Base-by-base conservation (phyloP, 2,888 invertebrate genomes). In the Oxycera nigricornis region DNA sequence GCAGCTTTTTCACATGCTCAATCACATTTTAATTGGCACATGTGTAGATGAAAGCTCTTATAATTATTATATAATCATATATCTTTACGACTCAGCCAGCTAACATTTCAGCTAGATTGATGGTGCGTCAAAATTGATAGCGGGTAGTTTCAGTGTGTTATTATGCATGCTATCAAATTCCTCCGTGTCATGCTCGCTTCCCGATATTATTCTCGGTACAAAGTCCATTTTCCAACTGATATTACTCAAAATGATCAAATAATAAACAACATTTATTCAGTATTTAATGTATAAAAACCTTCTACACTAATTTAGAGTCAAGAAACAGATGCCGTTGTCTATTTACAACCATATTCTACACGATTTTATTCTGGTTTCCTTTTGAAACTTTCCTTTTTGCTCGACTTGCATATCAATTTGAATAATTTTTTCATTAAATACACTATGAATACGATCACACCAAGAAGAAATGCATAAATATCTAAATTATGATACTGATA, bases 401-500 rank as follows among this genome's bases (percentile, higher is more conserved):
- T 24, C 1, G 22, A 20, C 3, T 24, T 22, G 11, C 55, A 55
- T 2, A 55, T 22, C 6, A 20, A 24, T 9, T 24, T 24, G 22
- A 24, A 20, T 46, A 46, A 11, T 24, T 55, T 55, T 2, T 22
- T 14, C 17, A n/a, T 17, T 17, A 55, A 55, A 55, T 55, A 55
- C 3, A 55, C 17, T n/a, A 55, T 9, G 6, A 55, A n/a, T 4
- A 55, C 17, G 6, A 22, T 24, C 24, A 55, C 24, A n/a, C 11
- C 20, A 3, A 79, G 14, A 0, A 83, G 35, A 2, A 82, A 77
- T 2, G 78, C 72, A 0, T 79, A 72, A 1, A 80, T 80, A 74
- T 84, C 84, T 35, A 82, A 31, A 70, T 80, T 81, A 55, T 82
- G 78, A 2, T 80, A 80, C 22, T 81, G 79, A 0, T 82, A 75